phyloP scores from a whole-genome alignment of 2,113 vertebrate species.

The Acinonyx jubatus region DNA sequence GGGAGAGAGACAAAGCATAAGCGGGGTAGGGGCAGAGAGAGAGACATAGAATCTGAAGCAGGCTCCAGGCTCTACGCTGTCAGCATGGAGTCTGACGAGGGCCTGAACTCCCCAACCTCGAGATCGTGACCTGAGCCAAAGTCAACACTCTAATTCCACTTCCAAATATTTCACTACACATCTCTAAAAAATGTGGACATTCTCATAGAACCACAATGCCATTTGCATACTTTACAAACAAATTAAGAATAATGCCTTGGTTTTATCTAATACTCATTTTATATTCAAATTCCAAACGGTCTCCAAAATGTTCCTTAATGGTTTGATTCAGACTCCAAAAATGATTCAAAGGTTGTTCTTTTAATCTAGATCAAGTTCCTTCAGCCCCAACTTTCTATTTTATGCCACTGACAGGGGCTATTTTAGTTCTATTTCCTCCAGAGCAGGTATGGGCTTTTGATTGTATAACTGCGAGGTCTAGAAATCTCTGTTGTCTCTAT shows the following conservation, averaged over 20 bases:
- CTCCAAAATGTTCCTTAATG: neutral
- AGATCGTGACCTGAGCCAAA: too few species aligned
- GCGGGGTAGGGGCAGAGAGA: too few species aligned
- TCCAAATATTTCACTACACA: neutral
- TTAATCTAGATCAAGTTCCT: neutral
- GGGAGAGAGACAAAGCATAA: too few species aligned
- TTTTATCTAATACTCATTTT: slow-evolving; percentile 24
- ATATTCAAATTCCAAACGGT: slow-evolving; percentile 46
- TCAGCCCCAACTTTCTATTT: slow-evolving; percentile 2
- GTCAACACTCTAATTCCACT: neutral
- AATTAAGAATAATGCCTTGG: neutral
- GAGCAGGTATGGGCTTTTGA: slow-evolving; percentile 33
- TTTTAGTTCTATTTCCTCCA: slow-evolving; percentile 12
- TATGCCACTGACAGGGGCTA: neutral
- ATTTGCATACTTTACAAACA: neutral
- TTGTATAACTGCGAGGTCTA: neutral
- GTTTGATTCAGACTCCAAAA: slow-evolving; percentile 38
- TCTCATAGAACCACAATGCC: neutral
- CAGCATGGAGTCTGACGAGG: too few species aligned
- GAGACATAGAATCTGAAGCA: too few species aligned
- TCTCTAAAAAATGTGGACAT: slow-evolving; percentile 5
- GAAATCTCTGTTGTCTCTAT: neutral
- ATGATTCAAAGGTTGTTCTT: neutral
- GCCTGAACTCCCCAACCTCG: too few species aligned
- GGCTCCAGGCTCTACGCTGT: too few species aligned